Conservation (phyloP, 92 coral and sea anemone genomes). For the Epizoanthus scotinus region DNA sequence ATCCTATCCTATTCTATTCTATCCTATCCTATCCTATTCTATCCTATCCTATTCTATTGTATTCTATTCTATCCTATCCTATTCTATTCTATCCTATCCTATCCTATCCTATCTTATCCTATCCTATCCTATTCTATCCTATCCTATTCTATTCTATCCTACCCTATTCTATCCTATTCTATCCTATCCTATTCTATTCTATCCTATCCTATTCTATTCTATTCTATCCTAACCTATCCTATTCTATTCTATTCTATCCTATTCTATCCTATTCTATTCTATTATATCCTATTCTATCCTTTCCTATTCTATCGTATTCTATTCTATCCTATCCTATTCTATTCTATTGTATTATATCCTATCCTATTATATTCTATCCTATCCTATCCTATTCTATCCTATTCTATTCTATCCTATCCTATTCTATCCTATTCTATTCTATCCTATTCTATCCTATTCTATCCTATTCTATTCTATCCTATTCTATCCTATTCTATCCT, state of each 20-base stretch:
- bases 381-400: neutral
- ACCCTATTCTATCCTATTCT: neutral
- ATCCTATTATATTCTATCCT: neutral
- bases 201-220: neutral
- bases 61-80: neutral
- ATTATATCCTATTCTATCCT: neutral
- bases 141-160: neutral
- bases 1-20: constrained; percentile 7
- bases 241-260: neutral
- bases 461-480: constrained; percentile 2
- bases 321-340: neutral
- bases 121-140: neutral
- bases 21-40: neutral
- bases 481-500: neutral
- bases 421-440: constrained; percentile 5
- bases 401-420: neutral
- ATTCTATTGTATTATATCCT: neutral
- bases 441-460: constrained; percentile 1
- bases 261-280: neutral
- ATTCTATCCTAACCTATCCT: neutral
- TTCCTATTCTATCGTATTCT: neutral
- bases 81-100: neutral
- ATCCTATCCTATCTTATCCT: neutral
- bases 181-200: neutral
- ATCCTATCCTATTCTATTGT: neutral